phyloP scores from a whole-genome alignment of 2,113 vertebrate species.

The Silurus asotus region DNA sequence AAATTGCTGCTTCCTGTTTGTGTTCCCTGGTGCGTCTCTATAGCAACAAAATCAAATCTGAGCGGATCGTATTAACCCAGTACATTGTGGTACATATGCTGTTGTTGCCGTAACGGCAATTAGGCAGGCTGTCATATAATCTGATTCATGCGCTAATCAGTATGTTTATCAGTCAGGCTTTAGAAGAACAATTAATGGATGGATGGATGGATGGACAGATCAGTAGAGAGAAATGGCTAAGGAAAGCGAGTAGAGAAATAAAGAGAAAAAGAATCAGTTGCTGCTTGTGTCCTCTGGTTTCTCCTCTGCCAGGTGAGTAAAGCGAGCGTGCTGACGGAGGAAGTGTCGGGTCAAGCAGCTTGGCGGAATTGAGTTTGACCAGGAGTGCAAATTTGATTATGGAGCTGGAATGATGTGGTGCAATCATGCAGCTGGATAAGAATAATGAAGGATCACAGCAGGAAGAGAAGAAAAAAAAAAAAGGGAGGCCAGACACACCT shows the following conservation, averaged over 20 bases:
- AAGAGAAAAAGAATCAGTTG: neutral
- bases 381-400: slow-evolving; percentile 72
- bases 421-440: slow-evolving; percentile 60
- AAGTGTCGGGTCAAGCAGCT: slow-evolving; percentile 48
- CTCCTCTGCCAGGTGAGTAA: neutral
- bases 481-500: slow-evolving; percentile 23
- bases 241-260: neutral
- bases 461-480: slow-evolving; percentile 7
- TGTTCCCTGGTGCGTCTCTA: slow-evolving; percentile 30
- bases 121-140: slow-evolving; percentile 12
- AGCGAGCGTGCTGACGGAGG: slow-evolving; percentile 58
- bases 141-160: neutral
- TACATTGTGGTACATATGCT: neutral
- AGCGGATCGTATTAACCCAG: slow-evolving; percentile 24
- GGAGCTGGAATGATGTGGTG: slow-evolving; percentile 60
- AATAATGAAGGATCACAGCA: slow-evolving; percentile 46
- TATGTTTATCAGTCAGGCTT: slow-evolving; percentile 1
- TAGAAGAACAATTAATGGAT: neutral
- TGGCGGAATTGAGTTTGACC: slow-evolving; percentile 68
- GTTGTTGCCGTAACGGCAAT: neutral
- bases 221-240: neutral
- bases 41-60: slow-evolving; percentile 36
- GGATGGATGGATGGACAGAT: neutral
- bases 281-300: slow-evolving; percentile 13
- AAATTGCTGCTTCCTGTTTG: slow-evolving; percentile 43